Percentiles rank a stretch among this genome's conserved stretches.
Evolutionary conservation across 2,797 vertebrate genomes (phyloP).

Genomic region (Morelia viridis): DNA sequence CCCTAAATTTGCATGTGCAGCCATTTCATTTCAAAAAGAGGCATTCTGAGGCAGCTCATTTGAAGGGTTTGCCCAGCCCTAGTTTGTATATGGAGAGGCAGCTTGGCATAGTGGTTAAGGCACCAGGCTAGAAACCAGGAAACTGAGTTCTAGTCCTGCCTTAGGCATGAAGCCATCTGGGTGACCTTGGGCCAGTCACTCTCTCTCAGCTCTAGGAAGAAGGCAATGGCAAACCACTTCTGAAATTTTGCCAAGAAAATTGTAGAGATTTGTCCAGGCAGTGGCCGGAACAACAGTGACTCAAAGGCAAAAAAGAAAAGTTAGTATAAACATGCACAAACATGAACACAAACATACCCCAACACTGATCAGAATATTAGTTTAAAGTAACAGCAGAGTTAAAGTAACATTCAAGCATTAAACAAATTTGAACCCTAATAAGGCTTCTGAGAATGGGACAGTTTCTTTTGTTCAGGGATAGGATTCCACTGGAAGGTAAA

Average conservation of each 20-base stretch:
- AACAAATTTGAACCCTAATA: not conserved
- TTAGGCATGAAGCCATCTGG: not conserved
- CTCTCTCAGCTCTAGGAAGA: not conserved
- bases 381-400: not conserved
- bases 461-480: not conserved
- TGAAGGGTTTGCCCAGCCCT: not conserved
- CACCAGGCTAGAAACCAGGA: not conserved
- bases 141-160: not conserved
- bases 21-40: not conserved
- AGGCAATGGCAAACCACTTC: not conserved
- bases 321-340: not conserved
- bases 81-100: not conserved
- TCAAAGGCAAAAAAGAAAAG: not conserved
- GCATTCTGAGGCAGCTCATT: not conserved
- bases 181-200: no score
- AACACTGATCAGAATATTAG: conserved; percentile 15
- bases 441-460: not conserved
- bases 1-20: not conserved
- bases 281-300: not conserved
- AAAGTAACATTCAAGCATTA: not conserved
- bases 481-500: no score
- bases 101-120: not conserved
- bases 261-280: not conserved
- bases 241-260: not conserved
- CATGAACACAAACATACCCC: not conserved